phyloP scores from a whole-genome alignment of 2,888 invertebrate species.

The Argynnis bischoffii region DNA sequence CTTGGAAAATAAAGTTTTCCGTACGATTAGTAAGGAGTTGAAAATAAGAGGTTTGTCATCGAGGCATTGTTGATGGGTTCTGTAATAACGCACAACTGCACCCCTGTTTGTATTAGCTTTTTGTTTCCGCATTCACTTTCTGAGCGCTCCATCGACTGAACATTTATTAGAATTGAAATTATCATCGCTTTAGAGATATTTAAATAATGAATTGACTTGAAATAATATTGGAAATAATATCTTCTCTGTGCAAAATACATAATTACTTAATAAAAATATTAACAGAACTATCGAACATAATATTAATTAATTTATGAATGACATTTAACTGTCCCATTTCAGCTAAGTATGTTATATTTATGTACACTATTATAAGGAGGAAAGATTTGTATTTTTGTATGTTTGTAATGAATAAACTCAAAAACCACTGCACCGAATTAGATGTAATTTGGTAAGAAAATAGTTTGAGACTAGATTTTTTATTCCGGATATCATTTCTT shows the following conservation, averaged over 20 bases:
- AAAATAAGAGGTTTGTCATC: conserved; percentile 77
- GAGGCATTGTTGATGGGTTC: conserved; percentile 61
- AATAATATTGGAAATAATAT: not conserved
- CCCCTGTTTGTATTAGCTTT: conserved; percentile 34
- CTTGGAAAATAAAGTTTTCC: conserved; percentile 77
- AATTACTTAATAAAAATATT: no score
- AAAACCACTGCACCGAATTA: no score
- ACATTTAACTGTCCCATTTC: no score
- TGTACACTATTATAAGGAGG: no score
- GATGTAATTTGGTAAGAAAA: no score
- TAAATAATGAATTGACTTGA: conserved; percentile 6
- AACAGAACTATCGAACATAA: no score
- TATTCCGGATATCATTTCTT: no score
- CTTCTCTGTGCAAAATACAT: not conserved
- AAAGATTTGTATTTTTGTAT: no score
- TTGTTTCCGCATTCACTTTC: conserved; percentile 20
- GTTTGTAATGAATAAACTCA: no score
- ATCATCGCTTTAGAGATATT: not conserved
- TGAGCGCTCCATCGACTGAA: conserved; percentile 21
- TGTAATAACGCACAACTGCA: conserved; percentile 28
- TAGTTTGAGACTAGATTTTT: no score
- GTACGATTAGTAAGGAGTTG: conserved; percentile 77
- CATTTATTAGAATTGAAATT: conserved; percentile 8
- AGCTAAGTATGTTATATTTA: no score
- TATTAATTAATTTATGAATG: no score